Percentiles rank a stretch among this genome's conserved stretches.
These are phyloP conservation scores for Scomber colias DNA, from an alignment of 2,113 vertebrate genomes.

Conservation along the genomic window DNA sequence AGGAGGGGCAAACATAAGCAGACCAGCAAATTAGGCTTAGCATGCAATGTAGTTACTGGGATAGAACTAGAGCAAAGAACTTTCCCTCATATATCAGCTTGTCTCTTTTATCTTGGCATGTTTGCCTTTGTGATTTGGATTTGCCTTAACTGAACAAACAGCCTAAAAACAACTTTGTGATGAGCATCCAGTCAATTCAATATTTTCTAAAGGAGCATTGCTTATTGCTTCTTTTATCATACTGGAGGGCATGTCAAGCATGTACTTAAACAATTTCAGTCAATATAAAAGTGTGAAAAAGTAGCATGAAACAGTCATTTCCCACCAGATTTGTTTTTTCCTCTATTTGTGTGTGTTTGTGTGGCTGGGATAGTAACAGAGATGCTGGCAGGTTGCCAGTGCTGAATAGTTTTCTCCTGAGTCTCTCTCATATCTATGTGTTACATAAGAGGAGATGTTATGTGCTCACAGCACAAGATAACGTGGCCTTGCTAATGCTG, in stretches of 20 bases:
- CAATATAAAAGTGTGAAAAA: neutral
- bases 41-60: neutral
- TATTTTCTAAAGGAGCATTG: no score
- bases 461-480: slow-evolving; percentile 45
- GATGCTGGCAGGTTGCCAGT: slow-evolving; percentile 36
- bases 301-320: neutral
- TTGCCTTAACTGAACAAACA: neutral
- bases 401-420: slow-evolving; percentile 57
- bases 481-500: slow-evolving; percentile 20
- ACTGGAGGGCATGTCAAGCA: neutral
- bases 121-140: slow-evolving; percentile 14
- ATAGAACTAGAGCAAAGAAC: neutral
- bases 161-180: neutral
- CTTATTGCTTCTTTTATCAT: neutral
- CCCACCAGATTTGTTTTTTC: neutral
- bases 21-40: slow-evolving; percentile 35
- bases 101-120: neutral
- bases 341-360: neutral
- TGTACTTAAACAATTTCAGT: neutral
- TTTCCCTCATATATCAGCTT: neutral
- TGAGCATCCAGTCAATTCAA: neutral
- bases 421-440: slow-evolving; percentile 44
- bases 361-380: neutral
- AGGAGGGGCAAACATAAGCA: slow-evolving; percentile 12
- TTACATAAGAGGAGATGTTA: slow-evolving; percentile 52